Percentiles rank a stretch among this genome's conserved stretches.
phyloP scores from a whole-genome alignment of 2,888 invertebrate genomes.

The Lumbricus terrestris region DNA sequence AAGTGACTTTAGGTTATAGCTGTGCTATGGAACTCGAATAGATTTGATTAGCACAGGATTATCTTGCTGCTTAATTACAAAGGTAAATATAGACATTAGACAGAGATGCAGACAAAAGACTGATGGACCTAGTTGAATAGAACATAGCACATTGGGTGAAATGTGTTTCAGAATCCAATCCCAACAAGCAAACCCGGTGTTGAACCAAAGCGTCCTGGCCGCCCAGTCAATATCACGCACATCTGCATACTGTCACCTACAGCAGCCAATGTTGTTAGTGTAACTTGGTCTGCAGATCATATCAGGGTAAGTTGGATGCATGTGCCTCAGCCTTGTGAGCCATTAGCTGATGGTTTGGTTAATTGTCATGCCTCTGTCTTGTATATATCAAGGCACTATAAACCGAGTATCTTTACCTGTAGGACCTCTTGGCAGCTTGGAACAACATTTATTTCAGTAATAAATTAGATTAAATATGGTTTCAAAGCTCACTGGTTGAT shows the following conservation, averaged over 20 bases:
- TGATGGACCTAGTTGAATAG: background rate
- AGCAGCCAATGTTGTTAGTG: constrained; percentile 73
- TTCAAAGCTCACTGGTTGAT: background rate
- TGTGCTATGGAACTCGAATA: too few species aligned
- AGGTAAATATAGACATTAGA: background rate
- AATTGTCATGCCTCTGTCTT: too few species aligned
- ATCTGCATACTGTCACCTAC: constrained; percentile 55
- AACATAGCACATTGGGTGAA: background rate
- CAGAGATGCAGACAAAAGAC: background rate
- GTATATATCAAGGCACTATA: too few species aligned
- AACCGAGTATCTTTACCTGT: too few species aligned
- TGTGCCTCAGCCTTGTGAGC: too few species aligned
- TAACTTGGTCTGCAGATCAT: constrained; percentile 89
- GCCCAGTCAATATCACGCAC: constrained; percentile 88
- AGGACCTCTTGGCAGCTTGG: too few species aligned
- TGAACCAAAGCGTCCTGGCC: constrained; percentile 90
- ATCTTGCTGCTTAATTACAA: too few species aligned
- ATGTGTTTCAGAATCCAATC: constrained; percentile 75
- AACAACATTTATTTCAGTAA: background rate
- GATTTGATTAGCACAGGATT: too few species aligned
- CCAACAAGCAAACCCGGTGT: constrained; percentile 95
- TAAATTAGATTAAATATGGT: background rate
- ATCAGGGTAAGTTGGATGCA: constrained; percentile 67
- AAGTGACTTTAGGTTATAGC: too few species aligned
- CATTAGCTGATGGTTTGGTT: too few species aligned